Evolutionary conservation across 2,888 invertebrate species (phyloP).

Genomic region (Actias luna): DNA sequence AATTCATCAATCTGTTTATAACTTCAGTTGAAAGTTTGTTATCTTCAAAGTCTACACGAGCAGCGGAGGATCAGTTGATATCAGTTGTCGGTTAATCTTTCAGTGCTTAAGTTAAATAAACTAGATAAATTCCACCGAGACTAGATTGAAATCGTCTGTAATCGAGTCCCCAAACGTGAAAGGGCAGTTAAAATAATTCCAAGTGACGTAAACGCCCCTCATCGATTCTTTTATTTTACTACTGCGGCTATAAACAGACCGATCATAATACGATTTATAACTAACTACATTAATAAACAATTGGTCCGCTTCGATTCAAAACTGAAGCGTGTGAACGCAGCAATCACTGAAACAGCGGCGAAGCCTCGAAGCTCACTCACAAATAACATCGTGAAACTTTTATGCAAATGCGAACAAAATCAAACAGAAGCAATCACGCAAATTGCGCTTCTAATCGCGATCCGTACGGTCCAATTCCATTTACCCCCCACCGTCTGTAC

Average conservation of each 20-base stretch:
- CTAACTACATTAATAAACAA: constrained; percentile 68
- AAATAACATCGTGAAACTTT: constrained; percentile 35
- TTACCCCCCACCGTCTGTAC: background rate
- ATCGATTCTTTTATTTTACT: constrained; percentile 28
- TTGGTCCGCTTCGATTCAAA: constrained; percentile 66
- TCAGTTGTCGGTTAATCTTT: too few relatives aligned
- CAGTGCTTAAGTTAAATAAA: too few relatives aligned
- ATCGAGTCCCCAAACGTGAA: background rate
- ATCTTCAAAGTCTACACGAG: background rate
- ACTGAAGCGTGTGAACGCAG: constrained; percentile 43
- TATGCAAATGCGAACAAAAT: constrained; percentile 27
- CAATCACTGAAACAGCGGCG: constrained; percentile 21
- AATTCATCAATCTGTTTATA: constrained; percentile 38
- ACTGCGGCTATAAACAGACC: constrained; percentile 46
- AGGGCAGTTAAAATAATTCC: background rate
- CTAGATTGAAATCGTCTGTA: background rate
- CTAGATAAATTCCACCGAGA: background rate
- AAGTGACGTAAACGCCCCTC: constrained; percentile 24
- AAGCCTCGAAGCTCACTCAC: constrained; percentile 46
- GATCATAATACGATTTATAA: constrained; percentile 52
- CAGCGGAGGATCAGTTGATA: too few relatives aligned
- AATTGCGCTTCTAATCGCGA: constrained; percentile 10
- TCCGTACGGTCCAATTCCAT: background rate
- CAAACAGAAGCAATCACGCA: background rate
- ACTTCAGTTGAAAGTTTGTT: constrained; percentile 22